Base-by-base conservation (phyloP, 2,113 vertebrate genomes). In the Pteruthius melanotis region DNA sequence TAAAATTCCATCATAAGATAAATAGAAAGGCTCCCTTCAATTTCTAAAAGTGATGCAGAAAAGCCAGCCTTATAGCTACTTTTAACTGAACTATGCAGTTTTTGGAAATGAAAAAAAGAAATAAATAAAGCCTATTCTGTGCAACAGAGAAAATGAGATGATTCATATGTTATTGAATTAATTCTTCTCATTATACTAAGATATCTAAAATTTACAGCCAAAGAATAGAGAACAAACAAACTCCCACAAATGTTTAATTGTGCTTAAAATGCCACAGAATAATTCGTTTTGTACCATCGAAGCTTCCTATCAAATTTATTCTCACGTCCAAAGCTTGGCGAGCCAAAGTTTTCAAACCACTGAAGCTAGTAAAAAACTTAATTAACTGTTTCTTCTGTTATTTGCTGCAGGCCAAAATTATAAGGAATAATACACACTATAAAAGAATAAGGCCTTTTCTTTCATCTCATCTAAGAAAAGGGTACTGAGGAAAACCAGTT, bases 211-310 rank as follows among this genome's bases (percentile, higher is more conserved):
- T 91, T 95, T 97, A 94, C 71, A 96, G 70, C 87, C 75, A 93
- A 72, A 89, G 87, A 95, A 94, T 26, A 95, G 47, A 96, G 83
- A 95, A 96, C 93, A 81, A 95, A 89, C 42, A 96, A 93, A 96
- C 89, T 87, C 75, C 92, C 44, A 94, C 88, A 91, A 93, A 93
- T 93, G 94, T 94, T 97, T 96, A 97, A 97, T 95, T 87, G 75
- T 88, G 78, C 83, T 97, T 94, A 96, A 97, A 93, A 96, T 71
- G 93, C 75, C 71, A 95, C 28, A 74, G 83, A 95, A 86, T 89
- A 93, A 93, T 95, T 95, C 16, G 22, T 91, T 97, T 96, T 95
- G 92, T 97, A 82, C 37, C 53, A 94, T 60, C 4, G 7, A 93
- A 86, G 44, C 49, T 87, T 95, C 95, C 56, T 96, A 93, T 94